A percentile compares a stretch with the other conserved stretches of the same genome.
phyloP scores from a whole-genome alignment of 2,888 invertebrate species.

The Spicauda simplicius region DNA sequence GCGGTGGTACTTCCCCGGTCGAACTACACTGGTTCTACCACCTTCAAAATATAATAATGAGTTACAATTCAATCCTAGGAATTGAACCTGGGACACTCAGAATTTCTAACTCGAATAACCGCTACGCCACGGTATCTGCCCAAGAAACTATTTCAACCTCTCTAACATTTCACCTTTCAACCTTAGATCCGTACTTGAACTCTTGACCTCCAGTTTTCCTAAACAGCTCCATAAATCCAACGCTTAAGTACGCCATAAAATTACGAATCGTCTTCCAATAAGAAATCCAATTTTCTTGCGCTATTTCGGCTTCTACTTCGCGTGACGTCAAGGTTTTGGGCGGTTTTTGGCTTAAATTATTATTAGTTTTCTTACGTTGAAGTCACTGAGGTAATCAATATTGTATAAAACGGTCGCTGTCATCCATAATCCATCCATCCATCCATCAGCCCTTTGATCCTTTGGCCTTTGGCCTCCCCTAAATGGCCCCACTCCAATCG shows the following conservation, averaged over 20 bases:
- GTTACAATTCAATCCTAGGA: too few species aligned
- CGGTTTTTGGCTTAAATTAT: background rate
- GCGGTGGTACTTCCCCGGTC: too few species aligned
- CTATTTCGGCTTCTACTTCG: slow-evolving; percentile 15
- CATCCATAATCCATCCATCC: too few species aligned
- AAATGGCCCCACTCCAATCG: too few species aligned
- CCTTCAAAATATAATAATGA: too few species aligned
- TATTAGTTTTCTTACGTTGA: background rate
- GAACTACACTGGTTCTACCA: too few species aligned
- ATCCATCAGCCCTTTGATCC: too few species aligned
- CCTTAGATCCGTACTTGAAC: slow-evolving; percentile 6
- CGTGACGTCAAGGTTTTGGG: slow-evolving; percentile 6
- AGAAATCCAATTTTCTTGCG: slow-evolving; percentile 35
- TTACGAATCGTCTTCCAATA: slow-evolving; percentile 37
- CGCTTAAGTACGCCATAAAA: slow-evolving; percentile 31
- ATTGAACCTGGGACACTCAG: too few species aligned
- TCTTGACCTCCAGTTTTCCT: slow-evolving; percentile 23
- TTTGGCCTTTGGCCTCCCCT: too few species aligned
- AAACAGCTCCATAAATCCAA: slow-evolving; percentile 30
- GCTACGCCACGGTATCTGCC: too few species aligned
- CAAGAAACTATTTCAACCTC: background rate
- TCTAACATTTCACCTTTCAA: background rate
- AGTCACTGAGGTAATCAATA: background rate
- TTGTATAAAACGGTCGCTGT: too few species aligned
- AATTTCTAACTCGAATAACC: too few species aligned